Evolutionary conservation across 1,140 invertebrate species (phyloP), one percentile per base, ranked within the genome.

Genomic region (Phymorhynchus buccinoides): DNA sequence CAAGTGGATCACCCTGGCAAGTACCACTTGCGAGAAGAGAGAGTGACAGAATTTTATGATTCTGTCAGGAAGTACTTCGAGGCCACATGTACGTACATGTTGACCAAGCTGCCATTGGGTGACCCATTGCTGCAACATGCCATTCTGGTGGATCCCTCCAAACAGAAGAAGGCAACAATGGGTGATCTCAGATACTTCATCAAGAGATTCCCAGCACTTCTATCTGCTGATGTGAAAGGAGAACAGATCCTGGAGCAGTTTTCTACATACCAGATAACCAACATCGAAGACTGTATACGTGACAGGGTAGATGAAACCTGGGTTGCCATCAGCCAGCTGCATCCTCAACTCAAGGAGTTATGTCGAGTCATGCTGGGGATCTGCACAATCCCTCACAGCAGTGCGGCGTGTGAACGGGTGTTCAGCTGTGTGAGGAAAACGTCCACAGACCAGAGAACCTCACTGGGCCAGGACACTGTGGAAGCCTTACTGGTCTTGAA

Each of bases 321-420:
- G 27, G 27, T n/a, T 32, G 39, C 39, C 39, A 41, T 35, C 27
- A 44, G 41, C 35, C 27, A 3, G 7, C 27, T 35, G 35, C 27
- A 44, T 41, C 35, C 35, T 1, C 6, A 14, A 32, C 41, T 79
- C 14, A 37, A 79, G 39, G 27, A 37, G 9, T 41, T 79, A 14
- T 32, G 30, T 79, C 35, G 39, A 41, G 30, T 79, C 0, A 79
- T 79, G 77, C 77, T 79, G 35, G 77, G 77, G n/a, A 79, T 79
- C 41, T 44, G 35, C 77, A 6, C 39, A 1, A 7, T 79, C 41
- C 77, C 39, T 27, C 77, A 79, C 35, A 79, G 77, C 77, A 79
- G 77, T 44, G 77, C 77, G 18, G 35, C 35, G 16, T 79, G 77
- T 79, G 77, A 79, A 37, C 12, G 77, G 39, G 1, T 79, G 32